Evolutionary conservation across 1,140 invertebrate genomes (phyloP).

Genomic region (Atta colombica): DNA sequence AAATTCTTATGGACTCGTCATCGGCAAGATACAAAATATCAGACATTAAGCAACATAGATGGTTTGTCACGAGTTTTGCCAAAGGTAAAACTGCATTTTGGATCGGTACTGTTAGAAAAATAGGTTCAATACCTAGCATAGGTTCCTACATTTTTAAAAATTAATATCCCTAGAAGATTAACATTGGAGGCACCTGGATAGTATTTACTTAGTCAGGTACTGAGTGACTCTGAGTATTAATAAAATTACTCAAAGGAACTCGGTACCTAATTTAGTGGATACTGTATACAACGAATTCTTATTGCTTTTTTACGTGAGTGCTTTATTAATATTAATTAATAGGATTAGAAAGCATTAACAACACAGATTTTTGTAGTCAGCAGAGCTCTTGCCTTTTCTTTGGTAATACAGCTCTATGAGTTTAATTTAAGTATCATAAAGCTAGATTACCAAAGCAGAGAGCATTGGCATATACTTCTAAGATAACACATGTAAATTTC

Average conservation of each 20-base stretch:
- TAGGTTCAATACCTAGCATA: background rate
- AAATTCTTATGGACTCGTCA: slow-evolving; percentile 91
- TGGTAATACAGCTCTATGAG: slow-evolving; percentile 87
- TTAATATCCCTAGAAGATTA: background rate
- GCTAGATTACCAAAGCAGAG: slow-evolving; percentile 89
- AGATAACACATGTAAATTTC: background rate
- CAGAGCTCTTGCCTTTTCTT: slow-evolving; percentile 83
- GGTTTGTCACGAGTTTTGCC: slow-evolving; percentile 90
- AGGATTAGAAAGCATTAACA: background rate
- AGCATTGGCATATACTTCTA: slow-evolving; percentile 73
- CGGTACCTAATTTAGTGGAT: slow-evolving; percentile 85
- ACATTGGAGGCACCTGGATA: background rate
- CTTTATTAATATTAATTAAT: background rate
- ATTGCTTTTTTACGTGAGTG: background rate
- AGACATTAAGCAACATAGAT: slow-evolving; percentile 92
- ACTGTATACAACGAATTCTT: slow-evolving; percentile 60
- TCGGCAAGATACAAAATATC: slow-evolving; percentile 89
- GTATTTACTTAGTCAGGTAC: slow-evolving; percentile 90
- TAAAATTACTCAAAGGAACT: slow-evolving; percentile 86
- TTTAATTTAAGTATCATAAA: slow-evolving; percentile 86
- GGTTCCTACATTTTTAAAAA: background rate
- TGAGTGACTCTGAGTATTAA: slow-evolving; percentile 92
- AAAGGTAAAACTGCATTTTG: slow-evolving; percentile 75
- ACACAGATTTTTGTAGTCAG: slow-evolving; percentile 1
- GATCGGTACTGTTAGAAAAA: background rate